phyloP scores from a whole-genome alignment of 1,140 invertebrate genomes.

The Mesaphorura yosii region DNA sequence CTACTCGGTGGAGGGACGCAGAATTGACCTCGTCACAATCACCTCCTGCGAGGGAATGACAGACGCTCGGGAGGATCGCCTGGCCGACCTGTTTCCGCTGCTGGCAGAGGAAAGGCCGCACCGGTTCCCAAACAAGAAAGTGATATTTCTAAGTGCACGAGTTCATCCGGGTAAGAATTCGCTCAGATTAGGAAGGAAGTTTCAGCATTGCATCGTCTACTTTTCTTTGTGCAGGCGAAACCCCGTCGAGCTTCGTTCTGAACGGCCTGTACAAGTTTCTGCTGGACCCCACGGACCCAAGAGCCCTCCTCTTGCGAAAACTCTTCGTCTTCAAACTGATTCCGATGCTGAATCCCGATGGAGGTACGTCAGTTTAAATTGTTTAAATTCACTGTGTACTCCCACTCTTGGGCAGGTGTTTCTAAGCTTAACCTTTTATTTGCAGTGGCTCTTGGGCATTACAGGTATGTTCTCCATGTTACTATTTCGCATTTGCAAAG shows the following conservation, averaged over 20 bases:
- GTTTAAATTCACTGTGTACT: background rate
- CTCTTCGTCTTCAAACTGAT: slow-evolving; percentile 83
- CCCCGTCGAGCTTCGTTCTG: slow-evolving; percentile 85
- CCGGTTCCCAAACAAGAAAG: slow-evolving; percentile 61
- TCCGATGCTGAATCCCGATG: slow-evolving; percentile 86
- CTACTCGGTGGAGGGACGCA: slow-evolving; percentile 65
- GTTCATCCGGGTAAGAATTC: slow-evolving; percentile 30
- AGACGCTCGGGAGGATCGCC: slow-evolving; percentile 52
- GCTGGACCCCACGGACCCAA: slow-evolving; percentile 55
- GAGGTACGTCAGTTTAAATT: slow-evolving; percentile 50
- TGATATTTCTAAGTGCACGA: slow-evolving; percentile 69
- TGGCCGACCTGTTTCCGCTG: slow-evolving; percentile 67
- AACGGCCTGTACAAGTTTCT: slow-evolving; percentile 77
- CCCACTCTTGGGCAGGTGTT: no score
- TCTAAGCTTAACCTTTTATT: background rate
- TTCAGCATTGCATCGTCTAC: slow-evolving; percentile 1
- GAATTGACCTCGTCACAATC: slow-evolving; percentile 78
- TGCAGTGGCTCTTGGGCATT: no score
- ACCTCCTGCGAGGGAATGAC: slow-evolving; percentile 68
- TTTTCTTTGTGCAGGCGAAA: slow-evolving; percentile 85
- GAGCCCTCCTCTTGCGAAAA: slow-evolving; percentile 57
- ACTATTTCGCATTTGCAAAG: no score
- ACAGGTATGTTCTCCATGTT: no score
- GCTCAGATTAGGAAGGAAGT: no score
- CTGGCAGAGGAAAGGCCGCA: slow-evolving; percentile 52